Percentiles rank a stretch among this genome's conserved stretches.
These are phyloP conservation scores for Pongo abelii DNA, from an alignment of 2,113 vertebrate genomes.

Conservation along the genomic window DNA sequence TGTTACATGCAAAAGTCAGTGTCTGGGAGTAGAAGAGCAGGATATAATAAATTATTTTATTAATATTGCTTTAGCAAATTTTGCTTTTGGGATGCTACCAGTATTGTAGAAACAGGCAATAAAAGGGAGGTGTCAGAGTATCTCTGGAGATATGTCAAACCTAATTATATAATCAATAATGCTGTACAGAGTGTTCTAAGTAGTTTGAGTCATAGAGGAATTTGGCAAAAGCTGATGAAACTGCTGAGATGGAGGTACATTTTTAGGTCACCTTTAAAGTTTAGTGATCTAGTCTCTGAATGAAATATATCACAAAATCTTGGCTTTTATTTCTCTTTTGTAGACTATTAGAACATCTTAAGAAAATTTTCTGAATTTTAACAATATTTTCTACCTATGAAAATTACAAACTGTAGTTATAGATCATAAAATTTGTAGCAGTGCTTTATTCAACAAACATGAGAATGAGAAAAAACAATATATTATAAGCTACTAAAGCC, in stretches of 20 bases:
- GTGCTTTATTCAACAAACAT: slow-evolving; percentile 43
- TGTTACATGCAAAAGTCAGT: slow-evolving; percentile 6
- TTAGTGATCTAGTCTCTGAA: slow-evolving; percentile 55
- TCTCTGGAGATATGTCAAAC: slow-evolving; percentile 59
- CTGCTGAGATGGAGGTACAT: slow-evolving; percentile 53
- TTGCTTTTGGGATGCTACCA: slow-evolving; percentile 54
- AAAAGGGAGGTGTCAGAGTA: slow-evolving; percentile 43
- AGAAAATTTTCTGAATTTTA: slow-evolving; percentile 45
- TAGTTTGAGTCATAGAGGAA: slow-evolving; percentile 73
- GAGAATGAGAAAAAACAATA: slow-evolving; percentile 9
- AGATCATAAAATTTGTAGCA: background rate
- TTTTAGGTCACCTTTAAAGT: slow-evolving; percentile 77
- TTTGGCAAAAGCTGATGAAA: slow-evolving; percentile 75
- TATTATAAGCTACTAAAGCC: background rate
- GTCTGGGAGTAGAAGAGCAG: background rate
- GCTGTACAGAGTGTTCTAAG: slow-evolving; percentile 66
- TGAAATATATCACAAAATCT: slow-evolving; percentile 41
- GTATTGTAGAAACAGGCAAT: slow-evolving; percentile 40
- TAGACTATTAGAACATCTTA: slow-evolving; percentile 24
- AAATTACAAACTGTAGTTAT: slow-evolving; percentile 36
- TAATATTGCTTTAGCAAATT: slow-evolving; percentile 26
- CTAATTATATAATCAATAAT: slow-evolving; percentile 71
- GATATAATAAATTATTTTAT: slow-evolving; percentile 23
- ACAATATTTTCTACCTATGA: slow-evolving; percentile 20
- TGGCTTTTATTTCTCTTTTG: slow-evolving; percentile 12